These are phyloP conservation scores for Hirundo rustica DNA, from an alignment of 2,797 vertebrate genomes.

Conservation along the genomic window DNA sequence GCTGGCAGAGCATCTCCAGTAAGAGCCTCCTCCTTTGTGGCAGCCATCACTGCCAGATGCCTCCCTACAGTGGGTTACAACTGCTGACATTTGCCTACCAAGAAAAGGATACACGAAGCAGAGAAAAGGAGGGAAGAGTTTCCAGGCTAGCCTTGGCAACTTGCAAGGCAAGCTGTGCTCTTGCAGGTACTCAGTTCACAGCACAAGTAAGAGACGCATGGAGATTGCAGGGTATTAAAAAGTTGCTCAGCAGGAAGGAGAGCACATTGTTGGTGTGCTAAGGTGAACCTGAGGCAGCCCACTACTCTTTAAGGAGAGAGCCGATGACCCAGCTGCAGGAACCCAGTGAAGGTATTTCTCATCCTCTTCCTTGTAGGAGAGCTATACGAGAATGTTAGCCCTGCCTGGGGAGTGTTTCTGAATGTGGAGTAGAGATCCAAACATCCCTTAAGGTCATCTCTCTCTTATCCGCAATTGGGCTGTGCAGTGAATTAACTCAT, in stretches of 20 bases:
- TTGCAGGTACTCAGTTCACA: background rate
- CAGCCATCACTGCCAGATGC: slow-evolving; percentile 57
- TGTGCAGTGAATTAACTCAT: background rate
- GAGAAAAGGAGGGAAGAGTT: background rate
- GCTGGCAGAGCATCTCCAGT: slow-evolving; percentile 44
- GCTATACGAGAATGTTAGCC: background rate
- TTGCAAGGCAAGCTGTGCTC: slow-evolving; percentile 45
- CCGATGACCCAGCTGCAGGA: background rate
- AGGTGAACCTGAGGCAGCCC: background rate
- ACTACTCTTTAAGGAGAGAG: background rate
- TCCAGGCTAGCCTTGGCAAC: slow-evolving; percentile 39
- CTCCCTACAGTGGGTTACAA: slow-evolving; percentile 45
- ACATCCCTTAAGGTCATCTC: background rate
- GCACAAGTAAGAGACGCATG: rapidly evolving
- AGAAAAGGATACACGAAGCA: background rate
- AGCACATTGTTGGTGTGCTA: rapidly evolving
- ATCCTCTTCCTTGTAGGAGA: background rate
- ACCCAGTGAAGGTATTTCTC: background rate
- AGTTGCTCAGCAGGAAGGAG: background rate
- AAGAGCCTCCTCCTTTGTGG: slow-evolving; percentile 48
- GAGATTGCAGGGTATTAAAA: background rate
- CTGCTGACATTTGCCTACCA: slow-evolving; percentile 41
- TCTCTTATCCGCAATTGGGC: background rate
- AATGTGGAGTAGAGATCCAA: background rate
- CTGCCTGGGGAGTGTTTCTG: background rate